Percentiles rank a stretch among this genome's conserved stretches.
Conservation (phyloP, 1,140 invertebrate genomes). For the Tetraneura akinire region DNA sequence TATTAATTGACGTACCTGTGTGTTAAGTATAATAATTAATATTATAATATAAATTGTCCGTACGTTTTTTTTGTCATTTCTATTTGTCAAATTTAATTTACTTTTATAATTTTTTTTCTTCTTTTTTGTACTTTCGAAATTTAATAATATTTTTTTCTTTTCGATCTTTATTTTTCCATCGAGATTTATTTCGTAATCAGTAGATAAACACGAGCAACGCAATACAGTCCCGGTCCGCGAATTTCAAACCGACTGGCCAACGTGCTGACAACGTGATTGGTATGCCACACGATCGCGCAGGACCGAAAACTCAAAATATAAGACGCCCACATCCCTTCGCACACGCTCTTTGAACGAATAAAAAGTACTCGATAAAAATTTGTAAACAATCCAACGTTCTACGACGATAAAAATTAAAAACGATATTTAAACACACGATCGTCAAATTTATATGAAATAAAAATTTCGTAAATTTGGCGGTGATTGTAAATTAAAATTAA, state of each 20-base stretch:
- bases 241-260: conserved; percentile 25
- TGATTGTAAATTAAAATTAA: too few relatives aligned
- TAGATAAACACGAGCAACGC: conserved; percentile 23
- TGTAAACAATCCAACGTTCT: background rate
- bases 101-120: too few relatives aligned
- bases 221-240: conserved; percentile 33
- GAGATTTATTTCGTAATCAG: conserved; percentile 1
- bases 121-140: background rate
- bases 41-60: too few relatives aligned
- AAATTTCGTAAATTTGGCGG: too few relatives aligned
- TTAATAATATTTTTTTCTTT: too few relatives aligned
- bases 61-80: too few relatives aligned
- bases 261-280: conserved; percentile 49
- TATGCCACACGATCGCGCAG: conserved; percentile 33
- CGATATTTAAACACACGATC: too few relatives aligned
- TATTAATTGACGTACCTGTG: background rate
- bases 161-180: too few relatives aligned
- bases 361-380: background rate
- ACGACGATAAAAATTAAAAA: background rate
- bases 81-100: too few relatives aligned
- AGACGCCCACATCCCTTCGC: conserved; percentile 38
- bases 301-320: background rate
- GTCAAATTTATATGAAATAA: too few relatives aligned
- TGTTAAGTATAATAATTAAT: too few relatives aligned
- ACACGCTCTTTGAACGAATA: conserved; percentile 20